Evolutionary conservation across 2,888 invertebrate species (phyloP).

Genomic region (Drosophila pegasa): DNA sequence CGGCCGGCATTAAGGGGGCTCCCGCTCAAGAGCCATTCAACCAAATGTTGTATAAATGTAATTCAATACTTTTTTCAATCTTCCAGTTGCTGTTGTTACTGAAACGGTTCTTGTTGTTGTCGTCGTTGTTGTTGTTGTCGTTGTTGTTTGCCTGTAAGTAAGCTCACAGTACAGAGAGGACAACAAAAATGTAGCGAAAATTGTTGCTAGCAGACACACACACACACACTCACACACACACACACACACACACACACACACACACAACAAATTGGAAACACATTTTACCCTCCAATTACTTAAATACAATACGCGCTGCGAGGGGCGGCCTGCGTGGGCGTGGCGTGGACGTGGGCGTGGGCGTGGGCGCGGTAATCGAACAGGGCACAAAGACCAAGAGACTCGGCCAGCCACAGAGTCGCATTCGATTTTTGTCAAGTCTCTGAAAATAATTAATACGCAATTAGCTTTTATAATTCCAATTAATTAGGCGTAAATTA

Average conservation of each 20-base stretch:
- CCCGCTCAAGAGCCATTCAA: conserved; percentile 66
- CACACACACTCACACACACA: conserved; percentile 20
- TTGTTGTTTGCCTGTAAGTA: conserved; percentile 23
- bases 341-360: background rate
- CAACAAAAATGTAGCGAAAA: conserved; percentile 44
- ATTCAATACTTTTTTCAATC: conserved; percentile 79
- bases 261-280: conserved; percentile 75
- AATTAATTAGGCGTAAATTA: conserved; percentile 10
- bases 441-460: conserved; percentile 17
- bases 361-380: background rate
- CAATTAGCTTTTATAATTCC: conserved; percentile 20
- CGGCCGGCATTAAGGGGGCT: conserved; percentile 17
- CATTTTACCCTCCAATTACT: conserved; percentile 80
- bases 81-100: conserved; percentile 39
- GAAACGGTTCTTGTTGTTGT: conserved; percentile 1
- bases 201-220: conserved; percentile 4
- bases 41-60: conserved; percentile 79
- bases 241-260: background rate
- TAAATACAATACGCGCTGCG: conserved; percentile 63
- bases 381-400: background rate
- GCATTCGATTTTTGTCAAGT: conserved; percentile 9
- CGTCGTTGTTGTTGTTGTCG: conserved; percentile 15
- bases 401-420: conserved; percentile 22
- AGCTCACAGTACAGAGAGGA: conserved; percentile 14
- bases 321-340: background rate